A percentile compares a stretch with the other conserved stretches of the same genome.
Conservation (phyloP, 1,140 invertebrate species). For the Drosophila sp. region DNA sequence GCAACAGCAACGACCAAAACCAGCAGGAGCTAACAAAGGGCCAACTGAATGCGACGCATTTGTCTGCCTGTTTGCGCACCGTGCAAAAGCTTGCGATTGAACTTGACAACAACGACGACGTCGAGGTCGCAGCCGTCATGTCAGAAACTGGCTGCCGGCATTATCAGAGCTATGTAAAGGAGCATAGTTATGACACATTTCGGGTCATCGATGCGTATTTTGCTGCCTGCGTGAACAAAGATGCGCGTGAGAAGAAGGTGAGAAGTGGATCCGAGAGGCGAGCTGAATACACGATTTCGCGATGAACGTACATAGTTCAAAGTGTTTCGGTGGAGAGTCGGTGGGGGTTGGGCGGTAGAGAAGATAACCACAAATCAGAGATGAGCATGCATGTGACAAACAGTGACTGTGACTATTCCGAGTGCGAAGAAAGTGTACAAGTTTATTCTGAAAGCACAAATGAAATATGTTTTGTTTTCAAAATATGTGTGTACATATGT, state of each 20-base stretch:
- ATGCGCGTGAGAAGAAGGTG: constrained; percentile 89
- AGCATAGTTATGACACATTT: constrained; percentile 85
- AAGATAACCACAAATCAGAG: constrained; percentile 22
- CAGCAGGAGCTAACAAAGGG: constrained; percentile 63
- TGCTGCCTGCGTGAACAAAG: constrained; percentile 88
- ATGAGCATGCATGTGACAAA: constrained; percentile 33
- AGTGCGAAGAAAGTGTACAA: neutral
- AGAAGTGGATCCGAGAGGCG: constrained; percentile 17
- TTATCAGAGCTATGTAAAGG: constrained; percentile 80
- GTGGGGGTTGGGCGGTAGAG: neutral
- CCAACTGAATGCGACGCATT: constrained; percentile 54
- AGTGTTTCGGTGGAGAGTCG: neutral
- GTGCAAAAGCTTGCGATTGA: constrained; percentile 68
- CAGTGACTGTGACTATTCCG: constrained; percentile 27
- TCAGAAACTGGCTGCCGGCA: constrained; percentile 82
- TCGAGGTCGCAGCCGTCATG: constrained; percentile 71
- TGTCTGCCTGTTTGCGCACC: constrained; percentile 60
- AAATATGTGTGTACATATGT: neutral
- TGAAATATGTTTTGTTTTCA: neutral
- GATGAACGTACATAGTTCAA: neutral
- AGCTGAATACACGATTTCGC: neutral
- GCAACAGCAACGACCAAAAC: constrained; percentile 21
- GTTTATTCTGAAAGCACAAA: neutral
- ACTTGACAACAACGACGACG: constrained; percentile 43
- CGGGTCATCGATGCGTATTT: constrained; percentile 90